Percentiles rank a stretch among this genome's conserved stretches.
Conservation (phyloP, 37 sponge, comb jelly and placozoan species). For the Chondrosia reniformis region DNA sequence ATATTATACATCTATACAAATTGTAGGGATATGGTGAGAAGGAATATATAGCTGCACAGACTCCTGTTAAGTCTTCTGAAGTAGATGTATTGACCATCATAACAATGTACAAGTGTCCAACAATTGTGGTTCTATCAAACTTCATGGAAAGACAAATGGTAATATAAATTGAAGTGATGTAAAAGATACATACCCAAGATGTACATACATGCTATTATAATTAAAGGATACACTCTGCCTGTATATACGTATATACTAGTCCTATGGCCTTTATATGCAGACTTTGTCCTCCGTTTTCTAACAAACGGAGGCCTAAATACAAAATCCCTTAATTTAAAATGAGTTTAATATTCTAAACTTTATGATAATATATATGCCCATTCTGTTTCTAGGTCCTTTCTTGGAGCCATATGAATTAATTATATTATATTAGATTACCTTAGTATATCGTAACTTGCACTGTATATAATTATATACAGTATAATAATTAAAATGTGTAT, state of each 20-base stretch:
- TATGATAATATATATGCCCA: no score
- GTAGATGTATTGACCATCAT: neutral
- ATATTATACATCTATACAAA: neutral
- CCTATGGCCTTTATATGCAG: neutral
- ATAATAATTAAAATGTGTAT: no score
- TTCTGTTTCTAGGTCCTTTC: no score
- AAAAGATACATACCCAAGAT: no score
- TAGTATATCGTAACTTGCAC: no score
- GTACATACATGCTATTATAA: neutral
- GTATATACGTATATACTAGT: neutral
- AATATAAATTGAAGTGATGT: no score
- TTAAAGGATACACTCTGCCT: no score
- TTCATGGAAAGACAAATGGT: neutral
- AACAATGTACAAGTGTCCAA: neutral
- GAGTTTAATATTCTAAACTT: neutral
- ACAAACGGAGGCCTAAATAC: no score
- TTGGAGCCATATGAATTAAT: no score
- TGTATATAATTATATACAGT: no score
- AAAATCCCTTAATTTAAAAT: neutral
- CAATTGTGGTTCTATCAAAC: slow-evolving; percentile 4
- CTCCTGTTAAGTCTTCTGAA: neutral
- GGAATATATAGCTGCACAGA: slow-evolving; percentile 7
- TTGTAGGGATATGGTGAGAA: neutral
- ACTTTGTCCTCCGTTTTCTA: no score
- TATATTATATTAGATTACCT: no score